Percentiles rank a stretch among this genome's conserved stretches.
Evolutionary conservation across 2,113 vertebrate species (phyloP).

Genomic region (Rhabdornis inornatus): DNA sequence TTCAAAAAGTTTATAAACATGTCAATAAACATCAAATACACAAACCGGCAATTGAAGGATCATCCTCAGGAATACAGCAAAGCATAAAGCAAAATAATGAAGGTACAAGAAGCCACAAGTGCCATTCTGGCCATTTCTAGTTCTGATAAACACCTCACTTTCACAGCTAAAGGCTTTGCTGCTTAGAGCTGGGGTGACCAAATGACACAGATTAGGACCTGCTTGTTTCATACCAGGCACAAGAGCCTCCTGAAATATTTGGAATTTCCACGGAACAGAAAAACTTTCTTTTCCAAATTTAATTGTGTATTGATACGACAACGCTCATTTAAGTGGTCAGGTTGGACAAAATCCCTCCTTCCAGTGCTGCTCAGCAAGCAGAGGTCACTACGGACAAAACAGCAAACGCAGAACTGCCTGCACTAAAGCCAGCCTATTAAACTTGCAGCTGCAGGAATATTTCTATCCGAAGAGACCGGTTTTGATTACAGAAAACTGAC

Average conservation of each 20-base stretch:
- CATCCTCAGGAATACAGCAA: neutral
- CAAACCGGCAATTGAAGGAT: neutral
- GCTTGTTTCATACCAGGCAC: neutral
- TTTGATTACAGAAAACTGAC: neutral
- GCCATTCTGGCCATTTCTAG: neutral
- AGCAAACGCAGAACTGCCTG: neutral
- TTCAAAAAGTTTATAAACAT: neutral
- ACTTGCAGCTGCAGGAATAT: neutral
- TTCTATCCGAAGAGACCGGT: neutral
- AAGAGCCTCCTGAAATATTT: neutral
- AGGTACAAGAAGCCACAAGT: neutral
- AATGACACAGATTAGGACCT: fast-evolving
- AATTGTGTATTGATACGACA: neutral
- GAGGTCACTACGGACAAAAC: neutral
- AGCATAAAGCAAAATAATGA: neutral
- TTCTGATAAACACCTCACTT: neutral
- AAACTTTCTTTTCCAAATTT: neutral
- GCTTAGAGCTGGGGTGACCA: neutral
- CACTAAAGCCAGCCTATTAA: neutral
- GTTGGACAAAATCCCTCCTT: neutral
- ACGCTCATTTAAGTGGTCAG: neutral
- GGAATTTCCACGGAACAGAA: neutral
- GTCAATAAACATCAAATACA: neutral
- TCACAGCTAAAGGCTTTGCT: neutral
- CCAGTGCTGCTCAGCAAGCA: neutral